phyloP scores from a whole-genome alignment of 2,797 vertebrate genomes.

The Heterohyrax brucei region DNA sequence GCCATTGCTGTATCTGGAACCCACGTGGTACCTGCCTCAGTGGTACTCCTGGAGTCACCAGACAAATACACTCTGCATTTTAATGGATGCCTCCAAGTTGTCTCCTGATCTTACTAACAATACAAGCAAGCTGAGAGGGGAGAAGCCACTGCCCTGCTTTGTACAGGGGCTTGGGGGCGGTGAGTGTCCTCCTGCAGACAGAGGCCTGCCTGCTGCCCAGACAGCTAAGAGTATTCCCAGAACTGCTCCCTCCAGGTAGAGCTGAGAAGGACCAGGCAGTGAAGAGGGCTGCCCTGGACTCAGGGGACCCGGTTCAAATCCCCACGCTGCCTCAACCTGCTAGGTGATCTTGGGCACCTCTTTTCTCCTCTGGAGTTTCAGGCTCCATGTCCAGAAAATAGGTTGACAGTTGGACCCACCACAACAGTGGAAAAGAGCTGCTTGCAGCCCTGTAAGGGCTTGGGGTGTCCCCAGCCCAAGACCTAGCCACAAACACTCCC shows the following conservation, averaged over 20 bases:
- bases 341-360: accelerated
- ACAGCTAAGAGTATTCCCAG: background rate
- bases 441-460: background rate
- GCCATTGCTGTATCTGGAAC: too few species aligned
- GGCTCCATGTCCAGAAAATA: background rate
- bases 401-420: background rate
- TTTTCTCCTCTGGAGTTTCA: background rate
- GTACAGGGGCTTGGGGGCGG: too few species aligned
- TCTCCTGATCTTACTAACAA: background rate
- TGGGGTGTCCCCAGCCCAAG: background rate
- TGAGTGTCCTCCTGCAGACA: too few species aligned
- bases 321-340: too few species aligned
- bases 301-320: accelerated
- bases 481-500: background rate
- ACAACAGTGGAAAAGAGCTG: background rate
- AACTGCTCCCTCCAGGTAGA: accelerated
- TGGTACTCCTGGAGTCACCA: too few species aligned
- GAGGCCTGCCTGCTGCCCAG: too few species aligned
- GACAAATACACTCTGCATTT: accelerated
- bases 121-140: background rate
- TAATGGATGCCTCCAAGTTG: accelerated
- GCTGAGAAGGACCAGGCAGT: background rate
- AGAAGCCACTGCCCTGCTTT: background rate
- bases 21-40: too few species aligned
- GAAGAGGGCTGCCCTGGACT: accelerated